These are phyloP conservation scores for Sturmia bella DNA, from an alignment of 2,888 invertebrate species.

Conservation along the genomic window DNA sequence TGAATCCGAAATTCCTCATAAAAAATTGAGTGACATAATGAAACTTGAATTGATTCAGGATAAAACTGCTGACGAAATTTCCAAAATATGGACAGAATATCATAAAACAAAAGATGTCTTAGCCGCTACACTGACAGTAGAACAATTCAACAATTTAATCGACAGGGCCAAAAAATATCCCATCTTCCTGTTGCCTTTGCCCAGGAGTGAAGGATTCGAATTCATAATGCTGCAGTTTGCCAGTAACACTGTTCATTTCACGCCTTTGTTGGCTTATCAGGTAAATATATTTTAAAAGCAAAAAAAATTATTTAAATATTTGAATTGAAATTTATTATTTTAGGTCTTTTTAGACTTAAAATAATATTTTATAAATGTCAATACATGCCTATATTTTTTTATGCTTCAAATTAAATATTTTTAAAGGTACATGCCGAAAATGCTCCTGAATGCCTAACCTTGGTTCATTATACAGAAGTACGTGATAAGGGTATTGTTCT, in stretches of 20 bases:
- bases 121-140: slow-evolving; percentile 86
- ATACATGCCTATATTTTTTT: background rate
- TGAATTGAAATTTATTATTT: no score
- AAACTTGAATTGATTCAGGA: slow-evolving; percentile 89
- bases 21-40: slow-evolving; percentile 87
- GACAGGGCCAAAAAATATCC: slow-evolving; percentile 85
- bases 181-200: slow-evolving; percentile 90
- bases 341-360: no score
- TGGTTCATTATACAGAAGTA: slow-evolving; percentile 90
- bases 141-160: slow-evolving; percentile 84
- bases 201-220: slow-evolving; percentile 92
- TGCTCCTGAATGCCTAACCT: slow-evolving; percentile 92
- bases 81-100: slow-evolving; percentile 90
- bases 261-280: slow-evolving; percentile 92
- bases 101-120: slow-evolving; percentile 90
- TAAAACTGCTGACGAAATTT: slow-evolving; percentile 88
- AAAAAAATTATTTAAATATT: no score
- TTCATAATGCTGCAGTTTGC: slow-evolving; percentile 90
- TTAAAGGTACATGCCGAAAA: slow-evolving; percentile 90
- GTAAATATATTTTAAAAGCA: slow-evolving; percentile 79
- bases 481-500: slow-evolving; percentile 88
- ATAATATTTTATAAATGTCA: background rate
- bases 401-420: no score
- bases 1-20: slow-evolving; percentile 81
- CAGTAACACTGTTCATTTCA: slow-evolving; percentile 90